Conservation (phyloP, 1,140 invertebrate species). For the Pogonognathellus flavescens region DNA sequence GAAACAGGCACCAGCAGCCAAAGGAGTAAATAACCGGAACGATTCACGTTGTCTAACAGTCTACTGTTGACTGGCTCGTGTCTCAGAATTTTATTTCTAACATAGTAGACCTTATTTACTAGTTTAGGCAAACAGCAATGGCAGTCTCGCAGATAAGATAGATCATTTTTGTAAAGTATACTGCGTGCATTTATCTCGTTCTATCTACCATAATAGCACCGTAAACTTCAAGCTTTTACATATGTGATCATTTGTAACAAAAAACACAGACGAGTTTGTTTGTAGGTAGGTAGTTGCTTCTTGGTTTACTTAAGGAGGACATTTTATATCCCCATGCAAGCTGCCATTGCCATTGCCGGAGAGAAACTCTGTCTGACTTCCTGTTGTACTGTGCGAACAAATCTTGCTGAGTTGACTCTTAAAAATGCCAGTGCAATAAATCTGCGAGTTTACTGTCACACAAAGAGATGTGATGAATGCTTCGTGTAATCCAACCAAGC, state of each 20-base stretch:
- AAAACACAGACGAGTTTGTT: constrained; percentile 11
- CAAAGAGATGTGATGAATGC: constrained; percentile 24
- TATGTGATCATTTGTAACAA: constrained; percentile 25
- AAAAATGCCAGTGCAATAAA: constrained; percentile 35
- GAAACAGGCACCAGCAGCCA: neutral
- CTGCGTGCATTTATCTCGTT: too few species aligned
- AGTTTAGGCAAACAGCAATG: neutral
- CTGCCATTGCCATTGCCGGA: constrained; percentile 5
- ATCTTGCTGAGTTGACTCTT: constrained; percentile 35
- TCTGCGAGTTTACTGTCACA: constrained; percentile 19
- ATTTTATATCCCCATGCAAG: neutral
- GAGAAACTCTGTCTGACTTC: neutral
- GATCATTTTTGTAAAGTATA: too few species aligned
- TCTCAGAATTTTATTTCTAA: constrained; percentile 11
- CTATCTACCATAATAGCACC: too few species aligned
- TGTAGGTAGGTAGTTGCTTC: too few species aligned
- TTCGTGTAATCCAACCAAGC: neutral
- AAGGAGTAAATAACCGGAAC: constrained; percentile 24
- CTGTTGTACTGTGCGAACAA: neutral
- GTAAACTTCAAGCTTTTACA: neutral
- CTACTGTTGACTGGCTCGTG: neutral
- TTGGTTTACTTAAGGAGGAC: constrained; percentile 2
- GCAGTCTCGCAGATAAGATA: neutral
- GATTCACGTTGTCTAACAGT: neutral
- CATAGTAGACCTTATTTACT: neutral